Evolutionary conservation across 2,888 invertebrate species (phyloP), one percentile per base, ranked within the genome.

Genomic region (Neocrepidodera transversa): DNA sequence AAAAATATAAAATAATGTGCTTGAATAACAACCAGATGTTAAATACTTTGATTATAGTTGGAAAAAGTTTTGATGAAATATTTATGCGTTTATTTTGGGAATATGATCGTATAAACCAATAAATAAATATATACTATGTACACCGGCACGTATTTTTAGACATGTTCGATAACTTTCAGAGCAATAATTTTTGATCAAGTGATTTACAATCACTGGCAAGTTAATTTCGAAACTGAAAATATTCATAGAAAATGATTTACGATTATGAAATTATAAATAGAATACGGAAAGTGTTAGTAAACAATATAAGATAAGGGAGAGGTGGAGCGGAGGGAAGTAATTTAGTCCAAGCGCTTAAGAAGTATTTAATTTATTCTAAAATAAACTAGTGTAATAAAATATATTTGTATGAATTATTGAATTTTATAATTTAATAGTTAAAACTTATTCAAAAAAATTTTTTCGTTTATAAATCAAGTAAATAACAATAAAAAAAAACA

Each of bases 61-160:
- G n/a, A 14, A 17, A 14, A 28, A 47, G 10, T 11, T 11, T 49
- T 13, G 49, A 35, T 49, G 35, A 49, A 49, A 49, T 18, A 35
- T 49, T 32, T 32, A 49, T 13, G 13, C 4, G 18, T 35, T 49
- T 49, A 49, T 49, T 49, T 35, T 13, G 14, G 11, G 49, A 35
- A 49, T 13, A 35, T 48, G 32, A 48, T 20, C 18, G 30, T 20
- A 32, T 13, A 32, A 16, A 48, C 17, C 35, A 49, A 35, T 20
- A 32, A 49, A 35, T 20, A 32, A 49, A 18, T 16, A 17, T 32
- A 1, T n/a, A 14, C 7, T 18, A 1, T 18, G 14, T 30, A 17
- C 7, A 16, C 5, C 32, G 2, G n/a, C 17, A 32, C 20, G 7
- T 49, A 49, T 49, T 49, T 49, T 49, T 49, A 49, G 49, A 49